phyloP scores from a whole-genome alignment of 2,888 invertebrate species.

The Hylaea fasciaria region DNA sequence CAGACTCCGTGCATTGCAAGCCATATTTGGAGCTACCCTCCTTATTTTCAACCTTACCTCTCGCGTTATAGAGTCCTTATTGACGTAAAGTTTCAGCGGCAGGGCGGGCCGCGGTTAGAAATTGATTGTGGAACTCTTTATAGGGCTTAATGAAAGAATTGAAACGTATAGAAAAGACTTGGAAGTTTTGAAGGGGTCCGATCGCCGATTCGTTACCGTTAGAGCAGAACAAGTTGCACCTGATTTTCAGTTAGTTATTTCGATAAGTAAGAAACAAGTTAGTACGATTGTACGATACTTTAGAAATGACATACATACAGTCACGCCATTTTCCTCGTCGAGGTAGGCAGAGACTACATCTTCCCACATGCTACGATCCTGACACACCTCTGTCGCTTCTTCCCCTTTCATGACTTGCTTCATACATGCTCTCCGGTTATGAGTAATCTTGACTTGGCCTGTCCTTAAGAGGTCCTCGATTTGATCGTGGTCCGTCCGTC shows the following conservation, averaged over 20 bases:
- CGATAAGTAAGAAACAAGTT: background rate
- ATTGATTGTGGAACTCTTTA: slow-evolving; percentile 81
- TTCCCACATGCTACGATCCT: too few species aligned
- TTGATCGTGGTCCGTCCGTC: too few species aligned
- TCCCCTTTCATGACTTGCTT: too few species aligned
- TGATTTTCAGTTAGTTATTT: background rate
- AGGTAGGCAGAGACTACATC: too few species aligned
- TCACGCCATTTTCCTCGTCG: too few species aligned
- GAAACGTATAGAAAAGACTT: slow-evolving; percentile 72
- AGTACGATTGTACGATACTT: background rate
- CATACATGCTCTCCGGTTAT: too few species aligned
- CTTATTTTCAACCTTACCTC: slow-evolving; percentile 47
- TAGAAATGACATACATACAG: background rate
- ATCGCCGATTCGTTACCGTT: slow-evolving; percentile 28
- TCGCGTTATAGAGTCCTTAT: slow-evolving; percentile 39
- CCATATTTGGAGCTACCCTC: slow-evolving; percentile 34
- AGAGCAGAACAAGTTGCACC: slow-evolving; percentile 2
- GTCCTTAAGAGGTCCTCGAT: too few species aligned
- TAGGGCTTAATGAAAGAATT: slow-evolving; percentile 82
- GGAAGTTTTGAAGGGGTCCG: slow-evolving; percentile 19
- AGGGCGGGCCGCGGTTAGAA: slow-evolving; percentile 65
- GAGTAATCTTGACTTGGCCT: too few species aligned
- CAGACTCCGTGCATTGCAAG: slow-evolving; percentile 65
- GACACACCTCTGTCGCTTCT: too few species aligned
- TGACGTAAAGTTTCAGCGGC: slow-evolving; percentile 46